Evolutionary conservation across 2,113 vertebrate genomes (phyloP), one percentile per base, ranked within the genome.

Genomic region (Corythornis cristatus): DNA sequence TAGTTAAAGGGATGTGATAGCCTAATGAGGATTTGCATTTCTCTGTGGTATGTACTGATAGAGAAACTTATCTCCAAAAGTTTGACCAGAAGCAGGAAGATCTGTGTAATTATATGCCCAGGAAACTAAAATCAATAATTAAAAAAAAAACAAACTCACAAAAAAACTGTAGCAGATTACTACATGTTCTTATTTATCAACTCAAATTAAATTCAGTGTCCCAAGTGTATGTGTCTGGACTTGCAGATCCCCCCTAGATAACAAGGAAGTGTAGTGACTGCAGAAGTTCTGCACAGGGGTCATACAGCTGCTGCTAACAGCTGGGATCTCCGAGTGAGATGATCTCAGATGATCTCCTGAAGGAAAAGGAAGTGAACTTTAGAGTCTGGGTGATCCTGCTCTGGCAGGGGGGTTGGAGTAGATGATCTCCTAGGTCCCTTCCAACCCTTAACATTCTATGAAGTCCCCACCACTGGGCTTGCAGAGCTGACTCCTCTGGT

Each of bases 401-500:
- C 37, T 37, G 37, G 37, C 37, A 37, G 37, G 37, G 37, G 9
- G 37, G 37, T 10, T 37, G 37, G 37, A 37, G 37, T 37, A 37
- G 37, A 37, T 37, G 37, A 37, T 37, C 37, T 37, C 11, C 37
- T 37, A 37, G 37, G 37, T 37, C 37, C 37, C 37, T 37, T 37
- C 37, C 37, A 37, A 37, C 37, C 37, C 37, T 10, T 37, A 37
- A 37, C 37, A 37, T 37, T 37, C 37, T 37, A 37, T 54, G 4
- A 33, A 33, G 46, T 33, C 2, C 0, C 33, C 43, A 5, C 20
- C 50, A 2, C 15, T 48, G 0, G 21, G 15, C 14, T 46, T 66
- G 18, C 3, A 3, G 60, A 26, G 19, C 53, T 92, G 81, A 89
- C 61, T 88, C 57, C 8, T 40, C 33, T 66, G 42, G 8, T 74